Evolutionary conservation across 2,113 vertebrate species (phyloP).

Genomic region (Tringa solitaria): DNA sequence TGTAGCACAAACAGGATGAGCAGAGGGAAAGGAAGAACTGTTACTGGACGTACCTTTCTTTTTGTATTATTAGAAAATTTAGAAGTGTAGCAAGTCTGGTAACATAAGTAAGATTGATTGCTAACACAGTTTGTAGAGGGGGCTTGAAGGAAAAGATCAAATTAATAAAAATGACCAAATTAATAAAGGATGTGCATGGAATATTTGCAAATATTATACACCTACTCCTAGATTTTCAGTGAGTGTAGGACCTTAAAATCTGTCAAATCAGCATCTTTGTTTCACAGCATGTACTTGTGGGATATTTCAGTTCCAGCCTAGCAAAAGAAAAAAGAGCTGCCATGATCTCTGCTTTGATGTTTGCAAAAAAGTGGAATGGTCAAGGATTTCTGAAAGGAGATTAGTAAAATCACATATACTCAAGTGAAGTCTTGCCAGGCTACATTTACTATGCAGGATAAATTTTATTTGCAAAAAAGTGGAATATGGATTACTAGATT

Average conservation of each 20-base stretch:
- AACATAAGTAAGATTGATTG: not conserved
- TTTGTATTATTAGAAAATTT: not conserved
- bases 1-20: not conserved
- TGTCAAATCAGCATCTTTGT: not conserved
- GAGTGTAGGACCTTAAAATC: not conserved
- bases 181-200: not conserved
- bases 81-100: not conserved
- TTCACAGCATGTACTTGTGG: not conserved
- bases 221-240: not conserved
- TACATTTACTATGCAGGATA: slow-evolving; percentile 17
- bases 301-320: not conserved
- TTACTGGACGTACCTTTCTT: not conserved
- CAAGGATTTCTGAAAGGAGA: slow-evolving; percentile 20
- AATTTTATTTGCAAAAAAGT: slow-evolving; percentile 38
- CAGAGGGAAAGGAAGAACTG: not conserved
- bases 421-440: slow-evolving; percentile 4
- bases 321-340: not conserved
- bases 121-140: not conserved
- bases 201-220: not conserved
- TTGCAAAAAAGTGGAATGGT: not conserved
- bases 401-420: not conserved
- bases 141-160: not conserved
- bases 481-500: slow-evolving; percentile 14
- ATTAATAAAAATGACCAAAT: not conserved
- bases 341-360: slow-evolving; percentile 17